A percentile compares a stretch with the other conserved stretches of the same genome.
Conservation (phyloP, 2,888 invertebrate species). For the Epirrhoe tristata region DNA sequence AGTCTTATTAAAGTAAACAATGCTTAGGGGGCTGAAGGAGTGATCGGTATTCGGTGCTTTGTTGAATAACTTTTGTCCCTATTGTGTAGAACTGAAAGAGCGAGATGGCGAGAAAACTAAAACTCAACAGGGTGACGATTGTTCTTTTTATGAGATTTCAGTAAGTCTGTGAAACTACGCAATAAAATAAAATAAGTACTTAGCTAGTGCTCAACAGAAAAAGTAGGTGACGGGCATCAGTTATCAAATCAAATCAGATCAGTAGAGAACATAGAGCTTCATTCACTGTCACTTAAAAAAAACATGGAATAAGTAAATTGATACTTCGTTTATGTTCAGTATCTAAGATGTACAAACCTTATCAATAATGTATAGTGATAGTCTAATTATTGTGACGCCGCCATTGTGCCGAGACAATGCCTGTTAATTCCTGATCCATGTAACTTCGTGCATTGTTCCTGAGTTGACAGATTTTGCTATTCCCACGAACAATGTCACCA, state of each 20-base stretch:
- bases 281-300: too few relatives aligned
- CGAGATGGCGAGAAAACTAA: conserved; percentile 85
- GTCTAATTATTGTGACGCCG: conserved; percentile 41
- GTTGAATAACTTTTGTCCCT: conserved; percentile 86
- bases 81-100: conserved; percentile 82
- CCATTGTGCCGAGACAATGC: conserved; percentile 78
- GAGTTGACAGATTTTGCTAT: conserved; percentile 84
- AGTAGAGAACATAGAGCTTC: too few relatives aligned
- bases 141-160: conserved; percentile 78
- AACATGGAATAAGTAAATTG: too few relatives aligned
- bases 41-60: conserved; percentile 86
- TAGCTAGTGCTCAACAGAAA: too few relatives aligned
- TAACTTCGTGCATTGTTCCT: conserved; percentile 81
- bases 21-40: conserved; percentile 73
- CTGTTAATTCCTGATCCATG: conserved; percentile 83
- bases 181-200: too few relatives aligned
- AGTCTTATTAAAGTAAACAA: conserved; percentile 84
- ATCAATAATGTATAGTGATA: conserved; percentile 10
- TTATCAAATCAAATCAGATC: too few relatives aligned
- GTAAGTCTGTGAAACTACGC: conserved; percentile 24
- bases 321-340: too few relatives aligned
- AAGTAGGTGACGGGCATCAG: too few relatives aligned
- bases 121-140: conserved; percentile 83
- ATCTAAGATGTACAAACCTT: not conserved
- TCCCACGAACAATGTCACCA: conserved; percentile 50